These are phyloP conservation scores for Tragopan temminckii DNA, from an alignment of 2,797 vertebrate genomes.

Conservation along the genomic window DNA sequence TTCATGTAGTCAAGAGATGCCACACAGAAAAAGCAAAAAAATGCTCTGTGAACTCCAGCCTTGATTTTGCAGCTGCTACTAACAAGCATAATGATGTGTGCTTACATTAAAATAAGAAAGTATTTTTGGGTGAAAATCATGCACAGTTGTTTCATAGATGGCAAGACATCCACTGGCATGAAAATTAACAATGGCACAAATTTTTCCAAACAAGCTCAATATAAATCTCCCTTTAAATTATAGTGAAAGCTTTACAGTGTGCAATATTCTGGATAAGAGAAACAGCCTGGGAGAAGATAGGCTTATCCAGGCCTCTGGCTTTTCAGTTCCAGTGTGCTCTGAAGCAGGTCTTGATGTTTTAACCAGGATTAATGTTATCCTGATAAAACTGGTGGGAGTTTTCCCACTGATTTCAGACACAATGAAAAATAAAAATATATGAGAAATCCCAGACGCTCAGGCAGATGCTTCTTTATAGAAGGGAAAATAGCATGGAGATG, in stretches of 20 bases:
- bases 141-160: neutral
- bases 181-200: neutral
- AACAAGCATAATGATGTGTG: neutral
- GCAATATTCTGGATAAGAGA: neutral
- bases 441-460: neutral
- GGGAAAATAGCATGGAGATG: fast-evolving
- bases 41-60: neutral
- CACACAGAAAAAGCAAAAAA: neutral
- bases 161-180: neutral
- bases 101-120: neutral
- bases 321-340: neutral
- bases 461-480: neutral
- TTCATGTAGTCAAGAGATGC: neutral
- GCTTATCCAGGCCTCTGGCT: neutral
- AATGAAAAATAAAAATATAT: neutral
- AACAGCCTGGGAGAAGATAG: neutral
- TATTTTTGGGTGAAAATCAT: neutral
- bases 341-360: neutral
- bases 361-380: neutral
- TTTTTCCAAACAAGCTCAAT: neutral
- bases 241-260: neutral
- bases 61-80: neutral
- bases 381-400: neutral
- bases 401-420: neutral
- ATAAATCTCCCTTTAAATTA: neutral